These are phyloP conservation scores for Propithecus deckenii DNA, from an alignment of 2,797 vertebrate genomes.

Conservation along the genomic window DNA sequence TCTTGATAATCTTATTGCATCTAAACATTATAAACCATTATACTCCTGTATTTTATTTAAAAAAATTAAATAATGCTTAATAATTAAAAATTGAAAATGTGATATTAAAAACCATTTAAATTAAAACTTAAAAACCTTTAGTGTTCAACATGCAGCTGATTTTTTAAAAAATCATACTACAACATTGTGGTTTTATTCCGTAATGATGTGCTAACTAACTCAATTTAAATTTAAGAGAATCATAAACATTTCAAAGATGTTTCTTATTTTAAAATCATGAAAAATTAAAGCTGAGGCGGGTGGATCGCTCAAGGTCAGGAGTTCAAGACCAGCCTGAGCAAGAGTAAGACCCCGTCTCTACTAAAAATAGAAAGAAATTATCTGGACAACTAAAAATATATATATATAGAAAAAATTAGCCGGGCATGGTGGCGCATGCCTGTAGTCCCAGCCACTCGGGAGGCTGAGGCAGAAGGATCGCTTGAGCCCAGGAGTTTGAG, in stretches of 20 bases:
- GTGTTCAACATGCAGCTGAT: neutral
- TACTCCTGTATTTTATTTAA: neutral
- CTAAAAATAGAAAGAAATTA: no score
- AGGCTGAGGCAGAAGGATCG: no score
- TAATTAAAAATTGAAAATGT: neutral
- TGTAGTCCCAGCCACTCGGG: no score
- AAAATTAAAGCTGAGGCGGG: neutral
- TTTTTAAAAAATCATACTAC: neutral
- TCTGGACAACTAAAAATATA: no score
- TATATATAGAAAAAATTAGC: no score
- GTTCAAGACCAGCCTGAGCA: no score
- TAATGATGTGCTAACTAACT: neutral
- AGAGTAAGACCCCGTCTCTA: no score
- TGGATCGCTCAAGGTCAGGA: no score
- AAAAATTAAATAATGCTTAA: neutral
- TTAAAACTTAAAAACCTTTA: neutral
- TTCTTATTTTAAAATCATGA: neutral
- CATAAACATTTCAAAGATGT: neutral
- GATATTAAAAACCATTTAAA: neutral
- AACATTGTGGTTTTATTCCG: neutral
- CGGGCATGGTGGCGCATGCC: no score
- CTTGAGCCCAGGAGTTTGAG: no score
- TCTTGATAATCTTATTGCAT: neutral
- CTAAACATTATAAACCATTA: neutral
- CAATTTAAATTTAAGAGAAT: slow-evolving; percentile 29